A percentile compares a stretch with the other conserved stretches of the same genome.
These are phyloP conservation scores for Cryptomyrus ogoouensis DNA, from an alignment of 2,113 vertebrate genomes.

Conservation along the genomic window DNA sequence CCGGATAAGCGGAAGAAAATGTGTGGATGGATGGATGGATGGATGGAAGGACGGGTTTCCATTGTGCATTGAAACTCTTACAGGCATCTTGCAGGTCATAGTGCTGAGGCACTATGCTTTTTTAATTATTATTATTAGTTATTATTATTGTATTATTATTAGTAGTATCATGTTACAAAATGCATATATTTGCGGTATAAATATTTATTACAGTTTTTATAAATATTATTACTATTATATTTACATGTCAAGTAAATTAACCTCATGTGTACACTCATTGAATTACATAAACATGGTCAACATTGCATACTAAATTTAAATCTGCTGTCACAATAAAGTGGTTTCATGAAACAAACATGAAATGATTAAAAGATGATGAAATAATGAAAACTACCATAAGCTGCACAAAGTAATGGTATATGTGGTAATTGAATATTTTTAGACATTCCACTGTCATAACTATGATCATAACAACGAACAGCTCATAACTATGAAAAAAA, in stretches of 20 bases:
- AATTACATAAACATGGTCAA: background rate
- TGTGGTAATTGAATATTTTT: background rate
- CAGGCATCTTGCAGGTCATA: background rate
- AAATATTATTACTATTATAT: background rate
- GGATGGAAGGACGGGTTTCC: background rate
- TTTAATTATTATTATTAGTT: too few species aligned
- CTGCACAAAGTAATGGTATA: background rate
- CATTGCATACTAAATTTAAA: background rate
- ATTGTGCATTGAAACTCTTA: background rate
- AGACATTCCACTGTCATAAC: background rate
- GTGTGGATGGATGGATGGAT: too few species aligned
- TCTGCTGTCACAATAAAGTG: background rate
- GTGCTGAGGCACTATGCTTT: background rate
- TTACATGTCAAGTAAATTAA: background rate
- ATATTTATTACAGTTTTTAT: background rate
- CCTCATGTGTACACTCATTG: background rate
- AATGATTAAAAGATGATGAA: background rate
- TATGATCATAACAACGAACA: background rate
- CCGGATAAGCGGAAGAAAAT: too few species aligned
- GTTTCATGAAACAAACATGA: background rate
- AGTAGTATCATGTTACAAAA: background rate
- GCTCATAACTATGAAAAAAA: background rate
- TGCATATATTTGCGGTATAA: background rate
- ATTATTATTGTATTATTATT: too few species aligned
- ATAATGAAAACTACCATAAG: background rate